Evolutionary conservation across 1,140 invertebrate genomes (phyloP).

Genomic region (Pygmarrhopalites habei): DNA sequence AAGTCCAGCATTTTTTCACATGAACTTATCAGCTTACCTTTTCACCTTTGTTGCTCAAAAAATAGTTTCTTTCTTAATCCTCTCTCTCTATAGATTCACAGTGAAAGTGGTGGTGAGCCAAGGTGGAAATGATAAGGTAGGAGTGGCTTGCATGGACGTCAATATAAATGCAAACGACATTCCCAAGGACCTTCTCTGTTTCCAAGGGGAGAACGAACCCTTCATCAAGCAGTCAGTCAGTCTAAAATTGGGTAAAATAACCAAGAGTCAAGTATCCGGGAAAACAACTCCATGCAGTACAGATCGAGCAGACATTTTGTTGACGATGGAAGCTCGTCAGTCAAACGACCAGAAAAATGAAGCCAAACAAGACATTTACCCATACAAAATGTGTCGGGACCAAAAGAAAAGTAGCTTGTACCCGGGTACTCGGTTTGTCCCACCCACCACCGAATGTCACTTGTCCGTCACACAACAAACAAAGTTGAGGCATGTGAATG

Average conservation of each 20-base stretch:
- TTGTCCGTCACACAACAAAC: slow-evolving; percentile 27
- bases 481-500: slow-evolving; percentile 22
- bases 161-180: not conserved
- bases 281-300: slow-evolving; percentile 16
- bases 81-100: too few relatives aligned
- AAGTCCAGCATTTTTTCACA: too few relatives aligned
- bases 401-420: slow-evolving; percentile 28
- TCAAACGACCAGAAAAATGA: slow-evolving; percentile 10
- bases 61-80: too few relatives aligned
- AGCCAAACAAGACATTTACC: slow-evolving; percentile 11
- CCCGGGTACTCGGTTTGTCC: slow-evolving; percentile 28
- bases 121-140: not conserved
- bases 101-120: not conserved
- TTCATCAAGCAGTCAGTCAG: slow-evolving; percentile 7
- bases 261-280: slow-evolving; percentile 5
- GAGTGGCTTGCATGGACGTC: slow-evolving; percentile 3
- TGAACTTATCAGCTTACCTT: too few relatives aligned
- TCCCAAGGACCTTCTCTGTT: slow-evolving; percentile 15
- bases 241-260: slow-evolving; percentile 18
- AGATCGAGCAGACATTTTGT: slow-evolving; percentile 16
- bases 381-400: slow-evolving; percentile 31
- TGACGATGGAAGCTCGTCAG: slow-evolving; percentile 14
- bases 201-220: slow-evolving; percentile 29
- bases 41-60: too few relatives aligned
- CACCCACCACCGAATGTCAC: slow-evolving; percentile 35